Conservation (phyloP, 1,140 invertebrate species). For the Euura lappo region DNA sequence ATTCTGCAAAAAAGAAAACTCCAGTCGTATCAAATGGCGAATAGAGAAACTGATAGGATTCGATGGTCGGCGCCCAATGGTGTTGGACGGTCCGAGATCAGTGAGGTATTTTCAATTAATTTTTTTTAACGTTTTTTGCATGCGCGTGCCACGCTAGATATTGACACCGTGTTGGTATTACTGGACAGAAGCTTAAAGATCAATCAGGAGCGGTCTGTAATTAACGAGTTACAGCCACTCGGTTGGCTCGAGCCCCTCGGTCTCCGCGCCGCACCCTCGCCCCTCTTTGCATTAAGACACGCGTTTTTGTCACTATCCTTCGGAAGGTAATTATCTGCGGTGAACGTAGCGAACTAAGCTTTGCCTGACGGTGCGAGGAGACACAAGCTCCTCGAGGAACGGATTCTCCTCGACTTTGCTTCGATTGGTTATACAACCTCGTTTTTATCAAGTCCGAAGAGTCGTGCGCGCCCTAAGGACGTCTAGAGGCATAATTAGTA, state of each 20-base stretch:
- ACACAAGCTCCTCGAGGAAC: background rate
- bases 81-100: background rate
- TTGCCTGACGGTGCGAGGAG: background rate
- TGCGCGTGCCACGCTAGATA: background rate
- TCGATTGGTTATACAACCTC: conserved; percentile 3
- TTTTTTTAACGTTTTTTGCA: background rate
- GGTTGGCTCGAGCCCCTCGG: background rate
- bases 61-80: too few species aligned
- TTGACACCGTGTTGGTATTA: conserved; percentile 6
- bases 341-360: background rate
- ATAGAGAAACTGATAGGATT: too few species aligned
- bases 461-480: background rate
- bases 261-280: background rate
- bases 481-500: conserved; percentile 1
- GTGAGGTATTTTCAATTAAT: conserved; percentile 2
- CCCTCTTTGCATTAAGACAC: conserved; percentile 4
- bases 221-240: conserved; percentile 6
- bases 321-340: conserved; percentile 5
- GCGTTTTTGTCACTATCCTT: background rate
- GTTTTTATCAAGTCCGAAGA: background rate
- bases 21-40: too few species aligned
- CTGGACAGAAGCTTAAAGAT: background rate
- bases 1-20: too few species aligned
- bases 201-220: conserved; percentile 3
- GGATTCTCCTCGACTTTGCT: conserved; percentile 6